phyloP scores from a whole-genome alignment of 2,888 invertebrate species.

The Polyploca ridens region DNA sequence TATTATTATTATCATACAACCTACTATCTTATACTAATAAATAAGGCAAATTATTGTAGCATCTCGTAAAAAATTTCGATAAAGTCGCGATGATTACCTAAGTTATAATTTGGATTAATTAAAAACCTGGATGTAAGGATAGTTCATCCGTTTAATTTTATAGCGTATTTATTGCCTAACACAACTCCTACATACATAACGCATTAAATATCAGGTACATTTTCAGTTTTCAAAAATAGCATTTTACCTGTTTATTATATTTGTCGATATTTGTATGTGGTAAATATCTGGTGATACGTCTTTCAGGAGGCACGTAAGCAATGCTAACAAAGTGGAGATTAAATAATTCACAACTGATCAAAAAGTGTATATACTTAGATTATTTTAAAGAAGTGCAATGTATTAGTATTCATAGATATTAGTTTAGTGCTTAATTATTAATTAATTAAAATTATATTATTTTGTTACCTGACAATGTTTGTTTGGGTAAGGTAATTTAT shows the following conservation, averaged over 20 bases:
- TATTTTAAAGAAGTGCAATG: conserved; percentile 75
- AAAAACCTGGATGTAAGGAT: not conserved
- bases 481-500: not conserved
- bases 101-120: not conserved
- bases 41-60: not conserved
- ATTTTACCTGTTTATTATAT: too few species aligned
- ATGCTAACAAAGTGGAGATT: too few species aligned
- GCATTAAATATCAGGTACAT: too few species aligned
- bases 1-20: not conserved
- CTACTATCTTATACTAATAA: not conserved
- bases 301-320: too few species aligned
- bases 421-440: conserved; percentile 39
- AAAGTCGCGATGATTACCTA: not conserved
- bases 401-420: conserved; percentile 59
- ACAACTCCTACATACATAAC: too few species aligned
- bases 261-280: not conserved
- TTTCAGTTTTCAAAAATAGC: too few species aligned
- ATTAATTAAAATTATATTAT: conserved; percentile 31
- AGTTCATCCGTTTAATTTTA: not conserved
- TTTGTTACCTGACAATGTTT: conserved; percentile 30
- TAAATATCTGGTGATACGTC: too few species aligned
- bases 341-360: conserved; percentile 23
- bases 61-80: not conserved
- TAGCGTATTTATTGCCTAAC: not conserved
- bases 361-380: conserved; percentile 49